Evolutionary conservation across 2,797 vertebrate species (phyloP).

Genomic region (Acropternis orthonyx): DNA sequence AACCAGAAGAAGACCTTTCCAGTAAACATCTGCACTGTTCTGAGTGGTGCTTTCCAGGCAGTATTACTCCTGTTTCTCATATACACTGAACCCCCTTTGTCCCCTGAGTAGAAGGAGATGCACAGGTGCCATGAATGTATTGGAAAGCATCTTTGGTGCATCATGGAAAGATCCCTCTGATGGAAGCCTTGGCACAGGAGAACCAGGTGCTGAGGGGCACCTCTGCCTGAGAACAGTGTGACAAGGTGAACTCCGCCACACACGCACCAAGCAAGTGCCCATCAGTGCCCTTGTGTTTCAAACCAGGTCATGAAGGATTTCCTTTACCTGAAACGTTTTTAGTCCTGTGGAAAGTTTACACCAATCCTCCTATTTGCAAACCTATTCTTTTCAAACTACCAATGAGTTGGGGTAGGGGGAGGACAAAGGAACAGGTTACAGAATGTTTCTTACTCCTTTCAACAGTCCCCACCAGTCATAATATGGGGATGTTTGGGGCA

Average conservation of each 20-base stretch:
- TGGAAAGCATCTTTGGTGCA: neutral
- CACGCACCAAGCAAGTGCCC: neutral
- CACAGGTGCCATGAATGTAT: neutral
- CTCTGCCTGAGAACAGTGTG: neutral
- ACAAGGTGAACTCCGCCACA: neutral
- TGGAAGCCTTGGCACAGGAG: neutral
- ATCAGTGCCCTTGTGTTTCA: neutral
- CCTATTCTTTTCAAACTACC: neutral
- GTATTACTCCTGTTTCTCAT: neutral
- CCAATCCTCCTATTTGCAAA: neutral
- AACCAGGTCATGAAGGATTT: neutral
- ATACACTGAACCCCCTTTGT: neutral
- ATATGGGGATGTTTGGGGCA: conserved; percentile 25
- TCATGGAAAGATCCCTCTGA: neutral
- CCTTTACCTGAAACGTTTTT: neutral
- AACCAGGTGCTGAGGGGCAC: neutral
- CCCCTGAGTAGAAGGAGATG: neutral
- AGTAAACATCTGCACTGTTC: neutral
- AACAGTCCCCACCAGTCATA: neutral
- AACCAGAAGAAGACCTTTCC: neutral
- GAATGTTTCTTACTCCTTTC: neutral
- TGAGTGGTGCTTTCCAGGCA: neutral
- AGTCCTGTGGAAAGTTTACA: neutral
- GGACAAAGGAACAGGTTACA: neutral
- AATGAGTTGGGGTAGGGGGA: neutral